Evolutionary conservation across 2,888 invertebrate genomes (phyloP).

Genomic region (Halocaridina rubra): DNA sequence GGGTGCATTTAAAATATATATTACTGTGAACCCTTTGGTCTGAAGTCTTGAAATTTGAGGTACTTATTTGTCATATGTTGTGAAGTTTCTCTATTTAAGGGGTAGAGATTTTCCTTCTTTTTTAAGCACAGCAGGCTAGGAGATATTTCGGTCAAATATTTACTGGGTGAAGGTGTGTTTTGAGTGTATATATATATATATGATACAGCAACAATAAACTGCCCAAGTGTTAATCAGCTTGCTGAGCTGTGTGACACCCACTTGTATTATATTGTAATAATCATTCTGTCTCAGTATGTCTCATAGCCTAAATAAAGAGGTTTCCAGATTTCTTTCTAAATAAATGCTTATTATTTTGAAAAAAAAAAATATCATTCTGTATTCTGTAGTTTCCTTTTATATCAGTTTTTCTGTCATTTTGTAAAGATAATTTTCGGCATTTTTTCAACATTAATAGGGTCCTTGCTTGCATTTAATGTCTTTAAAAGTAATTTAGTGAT

Average conservation of each 20-base stretch:
- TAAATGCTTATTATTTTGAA: too few relatives aligned
- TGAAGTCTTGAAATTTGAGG: too few relatives aligned
- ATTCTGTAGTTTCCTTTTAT: neutral
- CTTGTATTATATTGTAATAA: constrained; percentile 48
- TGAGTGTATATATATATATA: neutral
- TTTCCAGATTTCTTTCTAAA: constrained; percentile 58
- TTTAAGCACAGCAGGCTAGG: constrained; percentile 7
- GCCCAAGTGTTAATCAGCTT: constrained; percentile 48
- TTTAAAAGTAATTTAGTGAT: too few relatives aligned
- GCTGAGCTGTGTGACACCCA: constrained; percentile 37
- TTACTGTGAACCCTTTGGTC: too few relatives aligned
- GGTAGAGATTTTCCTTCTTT: neutral
- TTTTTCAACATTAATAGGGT: too few relatives aligned
- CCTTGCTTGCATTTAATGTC: too few relatives aligned
- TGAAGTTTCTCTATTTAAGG: neutral
- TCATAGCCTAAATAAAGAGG: constrained; percentile 56
- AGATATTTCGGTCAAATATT: neutral
- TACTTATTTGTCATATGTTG: too few relatives aligned
- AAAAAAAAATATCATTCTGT: too few relatives aligned
- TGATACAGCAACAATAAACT: constrained; percentile 54
- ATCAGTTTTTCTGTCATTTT: too few relatives aligned
- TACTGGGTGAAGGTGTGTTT: neutral
- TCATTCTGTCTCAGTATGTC: constrained; percentile 56
- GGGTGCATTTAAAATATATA: too few relatives aligned
- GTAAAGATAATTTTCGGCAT: too few relatives aligned